A percentile compares a stretch with the other conserved stretches of the same genome.
phyloP scores from a whole-genome alignment of 2,888 invertebrate genomes.

The Lasioglossum calceatum region DNA sequence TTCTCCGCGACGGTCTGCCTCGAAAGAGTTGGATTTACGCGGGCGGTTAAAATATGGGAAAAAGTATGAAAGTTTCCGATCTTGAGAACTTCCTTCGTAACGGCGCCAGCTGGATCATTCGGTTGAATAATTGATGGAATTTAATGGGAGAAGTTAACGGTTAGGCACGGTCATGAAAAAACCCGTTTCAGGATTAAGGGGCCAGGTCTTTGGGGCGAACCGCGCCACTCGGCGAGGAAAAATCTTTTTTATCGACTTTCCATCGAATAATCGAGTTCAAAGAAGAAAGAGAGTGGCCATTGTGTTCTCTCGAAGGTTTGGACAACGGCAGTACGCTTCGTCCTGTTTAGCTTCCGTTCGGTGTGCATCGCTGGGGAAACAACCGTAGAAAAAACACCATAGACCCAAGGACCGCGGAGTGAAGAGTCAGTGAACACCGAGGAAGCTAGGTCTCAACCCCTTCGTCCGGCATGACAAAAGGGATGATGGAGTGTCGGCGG shows the following conservation, averaged over 20 bases:
- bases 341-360: conserved; percentile 30
- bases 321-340: neutral
- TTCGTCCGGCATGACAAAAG: conserved; percentile 44
- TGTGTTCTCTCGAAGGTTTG: neutral
- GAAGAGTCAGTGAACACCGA: conserved; percentile 45
- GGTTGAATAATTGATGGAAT: neutral
- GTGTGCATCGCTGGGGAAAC: neutral
- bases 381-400: neutral
- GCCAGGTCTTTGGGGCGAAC: neutral
- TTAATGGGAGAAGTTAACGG: neutral
- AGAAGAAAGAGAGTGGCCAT: neutral
- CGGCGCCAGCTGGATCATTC: neutral
- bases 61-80: neutral
- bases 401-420: conserved; percentile 2
- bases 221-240: neutral
- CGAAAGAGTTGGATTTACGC: neutral
- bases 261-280: neutral
- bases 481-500: conserved; percentile 66
- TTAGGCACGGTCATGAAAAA: neutral
- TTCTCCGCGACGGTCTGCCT: neutral
- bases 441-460: conserved; percentile 63
- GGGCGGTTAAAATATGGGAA: too few species aligned
- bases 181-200: neutral
- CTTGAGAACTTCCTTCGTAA: neutral
- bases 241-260: neutral